phyloP scores from a whole-genome alignment of 2,888 invertebrate genomes.

The Microctonus hyperodae region DNA sequence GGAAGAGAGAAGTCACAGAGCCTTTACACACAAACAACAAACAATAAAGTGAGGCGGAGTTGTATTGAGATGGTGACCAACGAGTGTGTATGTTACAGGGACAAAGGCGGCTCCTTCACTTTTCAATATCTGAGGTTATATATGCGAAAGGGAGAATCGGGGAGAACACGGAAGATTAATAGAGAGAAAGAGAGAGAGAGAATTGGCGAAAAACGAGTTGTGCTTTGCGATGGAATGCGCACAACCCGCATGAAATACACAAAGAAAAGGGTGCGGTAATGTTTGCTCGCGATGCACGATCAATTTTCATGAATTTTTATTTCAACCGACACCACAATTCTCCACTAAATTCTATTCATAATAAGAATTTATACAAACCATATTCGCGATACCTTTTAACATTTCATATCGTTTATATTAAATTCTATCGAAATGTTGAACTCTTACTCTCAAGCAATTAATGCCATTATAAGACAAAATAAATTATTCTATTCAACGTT shows the following conservation, averaged over 20 bases:
- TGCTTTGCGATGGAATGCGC: conserved; percentile 48
- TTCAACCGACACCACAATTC: conserved; percentile 38
- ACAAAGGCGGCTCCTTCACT: conserved; percentile 42
- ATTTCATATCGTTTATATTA: too few relatives aligned
- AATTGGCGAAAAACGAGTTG: not conserved
- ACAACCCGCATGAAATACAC: conserved; percentile 42
- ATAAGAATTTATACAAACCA: not conserved
- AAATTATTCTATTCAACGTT: too few relatives aligned
- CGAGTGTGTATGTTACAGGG: conserved; percentile 23
- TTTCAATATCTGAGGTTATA: conserved; percentile 45
- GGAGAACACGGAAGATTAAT: not conserved
- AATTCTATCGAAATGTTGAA: too few relatives aligned
- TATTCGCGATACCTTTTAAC: not conserved
- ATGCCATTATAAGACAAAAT: too few relatives aligned
- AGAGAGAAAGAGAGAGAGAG: not conserved
- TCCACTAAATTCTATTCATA: not conserved
- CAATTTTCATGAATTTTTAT: conserved; percentile 54
- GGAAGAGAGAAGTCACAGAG: not conserved
- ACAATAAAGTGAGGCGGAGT: not conserved
- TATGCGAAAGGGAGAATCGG: conserved; percentile 29
- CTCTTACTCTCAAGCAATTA: too few relatives aligned
- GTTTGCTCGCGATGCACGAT: conserved; percentile 47
- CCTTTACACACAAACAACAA: not conserved
- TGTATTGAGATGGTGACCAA: not conserved
- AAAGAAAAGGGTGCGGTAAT: conserved; percentile 19